Percentiles rank a stretch among this genome's conserved stretches.
Conservation (phyloP, 2,113 vertebrate genomes). For the Sterna hirundo region DNA sequence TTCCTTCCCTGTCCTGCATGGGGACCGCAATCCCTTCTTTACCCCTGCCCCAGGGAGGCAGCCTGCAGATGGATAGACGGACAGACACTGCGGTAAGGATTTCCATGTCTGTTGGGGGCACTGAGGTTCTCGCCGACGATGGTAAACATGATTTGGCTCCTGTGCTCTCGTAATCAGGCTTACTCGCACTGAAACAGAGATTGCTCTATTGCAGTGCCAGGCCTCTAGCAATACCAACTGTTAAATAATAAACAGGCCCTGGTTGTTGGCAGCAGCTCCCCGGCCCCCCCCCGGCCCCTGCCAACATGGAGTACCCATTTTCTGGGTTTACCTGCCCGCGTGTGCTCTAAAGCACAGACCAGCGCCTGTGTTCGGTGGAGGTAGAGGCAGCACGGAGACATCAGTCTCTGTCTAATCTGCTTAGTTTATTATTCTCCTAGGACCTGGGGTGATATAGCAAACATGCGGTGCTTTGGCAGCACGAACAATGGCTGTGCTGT, state of each 20-base stretch:
- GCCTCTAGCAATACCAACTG: constrained; percentile 84
- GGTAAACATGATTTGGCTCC: constrained; percentile 82
- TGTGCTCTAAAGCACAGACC: constrained; percentile 40
- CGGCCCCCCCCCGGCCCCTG: not conserved
- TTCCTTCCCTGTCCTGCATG: not conserved
- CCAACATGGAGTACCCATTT: constrained; percentile 60
- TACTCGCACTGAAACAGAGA: constrained; percentile 76
- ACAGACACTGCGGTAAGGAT: not conserved
- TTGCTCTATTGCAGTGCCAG: constrained; percentile 80
- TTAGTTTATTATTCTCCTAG: constrained; percentile 72
- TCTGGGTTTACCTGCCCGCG: constrained; percentile 69
- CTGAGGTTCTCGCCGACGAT: constrained; percentile 65
- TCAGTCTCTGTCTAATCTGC: constrained; percentile 74
- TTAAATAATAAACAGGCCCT: constrained; percentile 86
- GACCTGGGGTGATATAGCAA: constrained; percentile 65
- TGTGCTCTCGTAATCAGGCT: constrained; percentile 73
- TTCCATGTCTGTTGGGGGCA: constrained; percentile 68
- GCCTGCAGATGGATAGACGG: accelerated
- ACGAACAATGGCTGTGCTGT: constrained; percentile 71
- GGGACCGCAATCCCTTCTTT: not conserved
- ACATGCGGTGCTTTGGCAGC: constrained; percentile 70
- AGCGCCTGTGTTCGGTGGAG: constrained; percentile 3
- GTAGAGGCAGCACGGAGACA: constrained; percentile 43
- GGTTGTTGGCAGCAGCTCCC: constrained; percentile 73
- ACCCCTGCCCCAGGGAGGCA: not conserved